Percentiles rank a stretch among this genome's conserved stretches.
phyloP scores from a whole-genome alignment of 2,797 vertebrate species.

The Avahi laniger region DNA sequence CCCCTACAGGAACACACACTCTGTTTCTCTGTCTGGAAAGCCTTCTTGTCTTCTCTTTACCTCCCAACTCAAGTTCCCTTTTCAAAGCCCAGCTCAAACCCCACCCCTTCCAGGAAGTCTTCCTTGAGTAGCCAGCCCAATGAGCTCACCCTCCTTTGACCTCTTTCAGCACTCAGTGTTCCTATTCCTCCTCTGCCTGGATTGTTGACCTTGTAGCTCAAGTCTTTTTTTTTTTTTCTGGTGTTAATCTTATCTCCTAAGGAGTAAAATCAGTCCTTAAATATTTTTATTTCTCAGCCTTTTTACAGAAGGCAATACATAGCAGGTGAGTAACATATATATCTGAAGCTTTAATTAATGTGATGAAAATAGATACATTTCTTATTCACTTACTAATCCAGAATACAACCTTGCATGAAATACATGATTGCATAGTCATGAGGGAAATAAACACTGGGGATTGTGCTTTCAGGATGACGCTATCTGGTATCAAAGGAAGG shows the following conservation, averaged over 20 bases:
- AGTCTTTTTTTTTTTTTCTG: neutral
- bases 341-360: neutral
- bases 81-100: neutral
- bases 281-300: neutral
- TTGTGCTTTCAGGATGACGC: neutral
- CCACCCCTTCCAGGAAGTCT: slow-evolving; percentile 59
- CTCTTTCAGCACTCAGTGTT: neutral
- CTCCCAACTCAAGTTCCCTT: neutral
- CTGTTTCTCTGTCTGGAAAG: neutral
- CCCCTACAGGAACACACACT: neutral
- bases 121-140: neutral
- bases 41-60: neutral
- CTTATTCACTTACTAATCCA: neutral
- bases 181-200: neutral
- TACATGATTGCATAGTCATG: neutral
- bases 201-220: neutral
- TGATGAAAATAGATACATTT: neutral
- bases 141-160: slow-evolving; percentile 29
- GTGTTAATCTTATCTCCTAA: slow-evolving; percentile 23
- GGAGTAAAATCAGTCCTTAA: neutral
- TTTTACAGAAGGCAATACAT: neutral
- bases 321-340: neutral
- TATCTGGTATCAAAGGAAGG: neutral
- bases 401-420: neutral
- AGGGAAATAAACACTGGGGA: neutral